Evolutionary conservation across 2,888 invertebrate genomes (phyloP).

Genomic region (Geophilus truncorum): DNA sequence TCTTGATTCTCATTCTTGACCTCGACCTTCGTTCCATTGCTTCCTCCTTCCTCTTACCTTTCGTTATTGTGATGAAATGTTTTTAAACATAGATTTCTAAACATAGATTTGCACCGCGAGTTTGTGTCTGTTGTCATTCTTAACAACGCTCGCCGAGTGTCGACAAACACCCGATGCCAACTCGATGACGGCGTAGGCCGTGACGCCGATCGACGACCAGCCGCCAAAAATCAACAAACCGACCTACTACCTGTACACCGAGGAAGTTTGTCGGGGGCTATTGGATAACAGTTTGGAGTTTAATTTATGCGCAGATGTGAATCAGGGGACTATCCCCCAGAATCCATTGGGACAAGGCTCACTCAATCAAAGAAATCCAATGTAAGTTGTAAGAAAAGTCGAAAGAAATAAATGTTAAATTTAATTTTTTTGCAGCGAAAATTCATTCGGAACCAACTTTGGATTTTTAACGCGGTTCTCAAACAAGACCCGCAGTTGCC

Average conservation of each 20-base stretch:
- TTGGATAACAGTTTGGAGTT: conserved; percentile 44
- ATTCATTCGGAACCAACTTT: conserved; percentile 80
- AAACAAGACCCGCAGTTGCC: conserved; percentile 84
- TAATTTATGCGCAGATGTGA: conserved; percentile 85
- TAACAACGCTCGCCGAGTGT: neutral
- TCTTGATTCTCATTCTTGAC: neutral
- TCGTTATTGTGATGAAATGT: neutral
- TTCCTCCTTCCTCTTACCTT: neutral
- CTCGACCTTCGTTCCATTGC: conserved; percentile 11
- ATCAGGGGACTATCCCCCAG: conserved; percentile 75
- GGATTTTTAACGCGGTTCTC: conserved; percentile 79
- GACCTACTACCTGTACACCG: neutral
- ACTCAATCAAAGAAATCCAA: conserved; percentile 43
- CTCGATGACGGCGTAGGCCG: neutral
- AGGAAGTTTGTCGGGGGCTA: neutral
- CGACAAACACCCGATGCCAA: neutral
- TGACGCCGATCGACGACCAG: neutral
- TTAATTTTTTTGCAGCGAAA: conserved; percentile 59
- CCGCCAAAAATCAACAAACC: neutral
- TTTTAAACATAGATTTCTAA: neutral
- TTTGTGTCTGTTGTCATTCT: neutral
- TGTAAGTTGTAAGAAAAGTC: conserved; percentile 40
- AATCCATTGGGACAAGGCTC: conserved; percentile 72
- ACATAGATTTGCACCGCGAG: neutral
- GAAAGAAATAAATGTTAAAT: neutral